These are phyloP conservation scores for Hippocampus guttulatus DNA, from an alignment of 2,113 vertebrate genomes.

Conservation along the genomic window DNA sequence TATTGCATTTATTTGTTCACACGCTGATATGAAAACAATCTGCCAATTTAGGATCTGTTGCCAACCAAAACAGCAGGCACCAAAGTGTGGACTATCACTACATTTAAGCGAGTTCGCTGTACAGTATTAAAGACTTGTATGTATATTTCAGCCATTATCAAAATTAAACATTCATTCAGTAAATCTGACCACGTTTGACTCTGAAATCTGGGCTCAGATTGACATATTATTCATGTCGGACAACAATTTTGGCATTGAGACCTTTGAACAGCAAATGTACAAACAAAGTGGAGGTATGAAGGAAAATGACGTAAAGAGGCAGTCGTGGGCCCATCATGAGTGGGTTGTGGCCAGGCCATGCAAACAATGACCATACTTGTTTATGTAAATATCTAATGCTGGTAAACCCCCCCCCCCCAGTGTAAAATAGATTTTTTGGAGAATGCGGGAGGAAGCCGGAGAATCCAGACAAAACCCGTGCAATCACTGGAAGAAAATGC, in stretches of 20 bases:
- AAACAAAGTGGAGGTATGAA: too few relatives aligned
- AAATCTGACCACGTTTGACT: neutral
- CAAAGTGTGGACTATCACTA: neutral
- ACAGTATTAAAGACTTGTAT: neutral
- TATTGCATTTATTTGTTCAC: neutral
- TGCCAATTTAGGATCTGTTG: neutral
- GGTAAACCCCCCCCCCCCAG: too few relatives aligned
- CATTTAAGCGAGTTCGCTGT: neutral
- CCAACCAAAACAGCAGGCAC: neutral
- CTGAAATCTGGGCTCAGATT: neutral
- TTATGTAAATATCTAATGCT: too few relatives aligned
- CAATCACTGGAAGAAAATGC: too few relatives aligned
- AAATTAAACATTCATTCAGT: neutral
- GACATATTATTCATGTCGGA: neutral
- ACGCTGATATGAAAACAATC: neutral
- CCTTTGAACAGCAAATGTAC: neutral
- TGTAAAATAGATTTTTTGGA: too few relatives aligned
- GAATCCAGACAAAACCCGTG: too few relatives aligned
- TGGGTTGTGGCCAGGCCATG: too few relatives aligned
- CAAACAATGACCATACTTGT: too few relatives aligned
- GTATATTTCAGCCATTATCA: neutral
- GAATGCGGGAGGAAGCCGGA: too few relatives aligned
- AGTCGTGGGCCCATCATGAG: too few relatives aligned
- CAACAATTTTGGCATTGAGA: too few relatives aligned
- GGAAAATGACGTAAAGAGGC: too few relatives aligned